Conservation (phyloP, 2,888 invertebrate species). For the Andricus quercusramuli region DNA sequence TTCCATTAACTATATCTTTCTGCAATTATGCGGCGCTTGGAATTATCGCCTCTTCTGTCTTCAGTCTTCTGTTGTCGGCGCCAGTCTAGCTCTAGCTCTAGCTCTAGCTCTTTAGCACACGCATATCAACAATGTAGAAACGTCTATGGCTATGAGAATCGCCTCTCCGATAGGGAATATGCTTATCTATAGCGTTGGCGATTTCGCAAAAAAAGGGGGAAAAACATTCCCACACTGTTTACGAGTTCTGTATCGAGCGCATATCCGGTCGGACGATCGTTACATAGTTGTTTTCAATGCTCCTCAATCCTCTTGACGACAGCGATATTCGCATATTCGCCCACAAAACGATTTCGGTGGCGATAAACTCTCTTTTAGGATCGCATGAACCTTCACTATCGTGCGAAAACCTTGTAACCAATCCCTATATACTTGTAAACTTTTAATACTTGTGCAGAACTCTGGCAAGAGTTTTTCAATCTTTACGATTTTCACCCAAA, state of each 20-base stretch:
- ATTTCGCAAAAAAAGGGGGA: constrained; percentile 1
- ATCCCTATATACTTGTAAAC: not conserved
- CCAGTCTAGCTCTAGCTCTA: not conserved
- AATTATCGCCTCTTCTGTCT: constrained; percentile 30
- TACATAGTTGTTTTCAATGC: not conserved
- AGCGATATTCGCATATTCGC: not conserved
- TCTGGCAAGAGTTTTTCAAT: not conserved
- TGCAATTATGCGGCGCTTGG: constrained; percentile 33
- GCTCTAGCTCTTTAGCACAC: no score
- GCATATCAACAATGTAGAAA: constrained; percentile 13
- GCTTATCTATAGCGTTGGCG: constrained; percentile 16
- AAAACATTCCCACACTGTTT: constrained; percentile 19
- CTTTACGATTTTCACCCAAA: no score
- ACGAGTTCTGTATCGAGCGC: constrained; percentile 19
- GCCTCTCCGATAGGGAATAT: constrained; percentile 20
- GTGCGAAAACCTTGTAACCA: not conserved
- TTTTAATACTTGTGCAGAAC: not conserved
- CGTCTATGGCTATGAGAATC: not conserved
- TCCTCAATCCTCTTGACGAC: not conserved
- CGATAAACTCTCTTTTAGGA: not conserved
- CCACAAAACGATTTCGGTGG: not conserved
- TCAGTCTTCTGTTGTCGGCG: constrained; percentile 22
- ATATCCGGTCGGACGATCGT: constrained; percentile 32
- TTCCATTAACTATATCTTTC: constrained; percentile 31
- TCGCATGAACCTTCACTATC: not conserved